Conservation (phyloP, 2,113 vertebrate species). For the Ammospiza caudacuta region DNA sequence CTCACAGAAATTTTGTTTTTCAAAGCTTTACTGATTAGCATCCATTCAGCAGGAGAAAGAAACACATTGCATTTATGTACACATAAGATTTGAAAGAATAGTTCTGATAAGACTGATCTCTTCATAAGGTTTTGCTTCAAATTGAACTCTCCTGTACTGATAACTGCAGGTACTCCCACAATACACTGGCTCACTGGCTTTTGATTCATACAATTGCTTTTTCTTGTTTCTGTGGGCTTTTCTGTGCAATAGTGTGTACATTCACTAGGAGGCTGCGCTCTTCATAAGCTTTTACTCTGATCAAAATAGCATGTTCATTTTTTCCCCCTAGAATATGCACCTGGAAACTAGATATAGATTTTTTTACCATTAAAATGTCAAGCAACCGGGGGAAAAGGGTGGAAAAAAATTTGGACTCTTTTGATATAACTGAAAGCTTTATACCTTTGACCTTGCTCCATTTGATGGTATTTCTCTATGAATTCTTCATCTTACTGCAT, state of each 20-base stretch:
- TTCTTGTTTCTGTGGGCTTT: not conserved
- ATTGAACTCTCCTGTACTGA: not conserved
- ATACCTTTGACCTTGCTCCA: not conserved
- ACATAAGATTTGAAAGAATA: constrained; percentile 5
- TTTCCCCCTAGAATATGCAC: not conserved
- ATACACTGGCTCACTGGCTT: not conserved
- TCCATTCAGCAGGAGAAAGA: constrained; percentile 17
- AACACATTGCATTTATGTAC: constrained; percentile 15
- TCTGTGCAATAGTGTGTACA: not conserved
- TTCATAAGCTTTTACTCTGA: not conserved
- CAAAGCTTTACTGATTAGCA: constrained; percentile 45
- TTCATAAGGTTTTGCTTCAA: not conserved
- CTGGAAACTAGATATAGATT: not conserved
- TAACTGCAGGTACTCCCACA: not conserved
- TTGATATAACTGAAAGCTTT: constrained; percentile 7
- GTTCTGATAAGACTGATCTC: not conserved
- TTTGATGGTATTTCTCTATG: not conserved
- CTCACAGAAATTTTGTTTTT: constrained; percentile 64
- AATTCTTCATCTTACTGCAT: constrained; percentile 11
- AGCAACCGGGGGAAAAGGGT: not conserved
- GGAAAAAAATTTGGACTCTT: not conserved
- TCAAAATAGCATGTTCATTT: not conserved
- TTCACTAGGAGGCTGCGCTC: not conserved
- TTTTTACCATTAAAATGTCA: not conserved
- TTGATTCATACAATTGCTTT: not conserved